Base-by-base conservation (phyloP, 2,888 invertebrate genomes). In the Baronia brevicornis region DNA sequence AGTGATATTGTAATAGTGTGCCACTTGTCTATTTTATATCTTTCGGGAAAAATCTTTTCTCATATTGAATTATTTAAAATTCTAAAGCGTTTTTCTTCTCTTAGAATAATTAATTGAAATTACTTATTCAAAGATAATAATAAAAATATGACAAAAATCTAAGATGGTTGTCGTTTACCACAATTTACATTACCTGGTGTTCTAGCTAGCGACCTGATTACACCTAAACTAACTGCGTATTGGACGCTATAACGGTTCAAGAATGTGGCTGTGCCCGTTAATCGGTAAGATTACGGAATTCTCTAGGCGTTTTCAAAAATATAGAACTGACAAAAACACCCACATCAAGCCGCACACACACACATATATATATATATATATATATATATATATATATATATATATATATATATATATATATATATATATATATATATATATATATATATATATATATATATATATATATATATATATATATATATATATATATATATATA, bases 191-290 rank as follows among this genome's bases (percentile, higher is more conserved):
- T 52, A 59, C 42, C 37, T 46, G 51, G 41, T 48, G 44, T 32
- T 48, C 47, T 48, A 33, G 46, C 41, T 22, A 26, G 36, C 60
- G 63, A 59, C 68, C 65, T 60, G 58, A 62, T 69, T 67, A 55
- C 51, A 42, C 43, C 45, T 44, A 33, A 60, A 53, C 48, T 69
- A 71, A 72, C 73, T 65, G 71, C 68, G 69, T 58, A 60, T 64
- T 70, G 70, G 68, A 66, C 48, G 46, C 45, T 36, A 55, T 75
- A 74, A 75, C 77, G 73, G 72, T 67, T 44, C 52, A 54, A 64
- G 66, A 69, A 70, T 68, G 67, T 48, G 40, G 49, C 41, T 34
- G 38, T 39, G 37, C 44, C 36, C 41, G 41, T 41, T 47, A 44
- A 30, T 28, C 33, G 35, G 14, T 17, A 13, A 44, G 21, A 35